A percentile compares a stretch with the other conserved stretches of the same genome.
These are phyloP conservation scores for Diabrotica virgifera DNA, from an alignment of 1,140 invertebrate species.

Conservation along the genomic window DNA sequence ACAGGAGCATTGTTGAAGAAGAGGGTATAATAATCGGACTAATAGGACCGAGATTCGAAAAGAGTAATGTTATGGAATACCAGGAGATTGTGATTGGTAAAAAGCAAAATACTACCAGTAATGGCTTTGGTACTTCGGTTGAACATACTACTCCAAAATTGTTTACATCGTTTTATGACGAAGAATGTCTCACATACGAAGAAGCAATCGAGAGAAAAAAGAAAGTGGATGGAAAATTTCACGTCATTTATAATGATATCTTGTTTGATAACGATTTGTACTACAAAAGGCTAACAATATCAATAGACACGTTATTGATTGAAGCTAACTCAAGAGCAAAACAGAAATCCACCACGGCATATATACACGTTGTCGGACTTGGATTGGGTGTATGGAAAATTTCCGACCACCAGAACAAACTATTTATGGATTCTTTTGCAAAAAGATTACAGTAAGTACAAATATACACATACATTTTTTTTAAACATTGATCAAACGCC, in stretches of 20 bases:
- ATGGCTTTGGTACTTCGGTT: conserved; percentile 47
- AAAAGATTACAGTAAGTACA: conserved; percentile 34
- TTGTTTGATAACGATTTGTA: conserved; percentile 50
- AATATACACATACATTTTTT: no score
- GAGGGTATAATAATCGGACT: conserved; percentile 42
- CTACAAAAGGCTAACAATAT: conserved; percentile 48
- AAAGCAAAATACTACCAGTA: conserved; percentile 51
- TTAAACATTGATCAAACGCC: no score
- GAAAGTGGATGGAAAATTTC: conserved; percentile 3
- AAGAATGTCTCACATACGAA: conserved; percentile 17
- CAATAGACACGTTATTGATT: conserved; percentile 50
- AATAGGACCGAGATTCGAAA: conserved; percentile 53
- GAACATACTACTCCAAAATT: conserved; percentile 15
- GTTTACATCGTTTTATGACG: conserved; percentile 16
- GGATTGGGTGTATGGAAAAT: conserved; percentile 49
- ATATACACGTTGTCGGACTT: conserved; percentile 51
- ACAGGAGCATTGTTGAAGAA: conserved; percentile 23
- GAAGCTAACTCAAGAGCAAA: conserved; percentile 50
- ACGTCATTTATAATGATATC: conserved; percentile 6
- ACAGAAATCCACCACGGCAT: conserved; percentile 49
- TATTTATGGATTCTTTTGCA: conserved; percentile 45
- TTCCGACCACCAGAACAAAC: conserved; percentile 42
- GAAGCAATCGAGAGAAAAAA: conserved; percentile 2
- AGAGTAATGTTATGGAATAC: conserved; percentile 55
- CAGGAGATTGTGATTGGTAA: conserved; percentile 55